A percentile compares a stretch with the other conserved stretches of the same genome.
These are phyloP conservation scores for Nymphalis c-album DNA, from an alignment of 2,888 invertebrate species.

Conservation along the genomic window DNA sequence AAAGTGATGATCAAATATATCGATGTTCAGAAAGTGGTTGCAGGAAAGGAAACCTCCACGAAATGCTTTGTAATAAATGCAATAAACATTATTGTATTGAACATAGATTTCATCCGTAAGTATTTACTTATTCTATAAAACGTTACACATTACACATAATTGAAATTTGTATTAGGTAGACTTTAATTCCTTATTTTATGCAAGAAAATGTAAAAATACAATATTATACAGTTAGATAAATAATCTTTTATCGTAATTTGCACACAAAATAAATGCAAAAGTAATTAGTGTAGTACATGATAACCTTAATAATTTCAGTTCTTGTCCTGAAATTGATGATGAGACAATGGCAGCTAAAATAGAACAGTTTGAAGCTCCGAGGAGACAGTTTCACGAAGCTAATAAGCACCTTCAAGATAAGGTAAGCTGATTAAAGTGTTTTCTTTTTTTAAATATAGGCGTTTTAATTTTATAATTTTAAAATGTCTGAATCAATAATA, in stretches of 20 bases:
- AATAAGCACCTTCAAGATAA: constrained; percentile 84
- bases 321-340: constrained; percentile 81
- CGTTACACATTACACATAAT: neutral
- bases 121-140: constrained; percentile 36
- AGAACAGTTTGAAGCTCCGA: constrained; percentile 82
- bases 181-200: no score
- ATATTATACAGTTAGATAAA: no score
- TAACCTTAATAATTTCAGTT: constrained; percentile 50
- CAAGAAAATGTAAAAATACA: no score
- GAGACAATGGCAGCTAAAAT: constrained; percentile 78
- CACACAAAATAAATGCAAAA: no score
- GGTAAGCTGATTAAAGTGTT: constrained; percentile 53
- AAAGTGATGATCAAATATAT: constrained; percentile 68
- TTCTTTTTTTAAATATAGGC: no score
- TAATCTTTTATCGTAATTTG: no score
- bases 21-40: constrained; percentile 83
- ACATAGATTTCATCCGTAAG: constrained; percentile 83
- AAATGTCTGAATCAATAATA: no score
- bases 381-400: constrained; percentile 82
- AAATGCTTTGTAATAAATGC: constrained; percentile 85
- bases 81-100: constrained; percentile 85
- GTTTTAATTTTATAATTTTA: no score
- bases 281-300: no score
- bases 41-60: constrained; percentile 81
- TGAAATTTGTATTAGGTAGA: neutral